These are phyloP conservation scores for Prosapia bicincta DNA, from an alignment of 2,888 invertebrate genomes.

Conservation along the genomic window DNA sequence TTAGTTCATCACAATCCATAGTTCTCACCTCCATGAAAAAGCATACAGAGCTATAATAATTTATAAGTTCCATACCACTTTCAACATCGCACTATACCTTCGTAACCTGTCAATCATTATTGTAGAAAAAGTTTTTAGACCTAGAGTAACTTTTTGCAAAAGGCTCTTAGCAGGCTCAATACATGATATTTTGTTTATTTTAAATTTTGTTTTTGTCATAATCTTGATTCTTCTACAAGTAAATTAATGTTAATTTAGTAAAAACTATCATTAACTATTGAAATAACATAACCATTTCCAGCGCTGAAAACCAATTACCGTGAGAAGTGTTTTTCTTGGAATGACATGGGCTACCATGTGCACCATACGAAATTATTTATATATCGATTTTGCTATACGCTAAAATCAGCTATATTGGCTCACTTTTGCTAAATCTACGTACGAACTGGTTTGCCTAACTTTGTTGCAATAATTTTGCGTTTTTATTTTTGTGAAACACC, in stretches of 20 bases:
- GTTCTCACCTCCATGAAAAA: background rate
- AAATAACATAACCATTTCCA: constrained; percentile 11
- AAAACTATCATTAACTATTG: background rate
- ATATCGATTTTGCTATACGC: no score
- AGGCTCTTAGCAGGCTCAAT: background rate
- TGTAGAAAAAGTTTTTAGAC: background rate
- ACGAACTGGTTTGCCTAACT: no score
- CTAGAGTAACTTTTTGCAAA: background rate
- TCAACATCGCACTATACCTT: background rate
- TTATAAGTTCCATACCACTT: background rate
- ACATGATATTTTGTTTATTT: background rate
- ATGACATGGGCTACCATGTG: no score
- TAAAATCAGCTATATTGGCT: no score
- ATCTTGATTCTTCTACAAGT: no score
- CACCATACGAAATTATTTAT: no score
- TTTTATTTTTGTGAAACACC: no score
- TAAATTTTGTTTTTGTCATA: no score
- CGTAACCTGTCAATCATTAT: background rate
- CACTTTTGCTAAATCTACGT: no score
- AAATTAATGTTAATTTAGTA: constrained; percentile 12
- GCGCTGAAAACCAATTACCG: background rate
- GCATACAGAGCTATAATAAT: background rate
- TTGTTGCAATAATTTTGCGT: no score
- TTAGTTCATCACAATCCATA: background rate
- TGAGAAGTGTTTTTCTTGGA: background rate